Percentiles rank a stretch among this genome's conserved stretches.
phyloP scores from a whole-genome alignment of 2,888 invertebrate genomes.

The Polyommatus iphigenia region DNA sequence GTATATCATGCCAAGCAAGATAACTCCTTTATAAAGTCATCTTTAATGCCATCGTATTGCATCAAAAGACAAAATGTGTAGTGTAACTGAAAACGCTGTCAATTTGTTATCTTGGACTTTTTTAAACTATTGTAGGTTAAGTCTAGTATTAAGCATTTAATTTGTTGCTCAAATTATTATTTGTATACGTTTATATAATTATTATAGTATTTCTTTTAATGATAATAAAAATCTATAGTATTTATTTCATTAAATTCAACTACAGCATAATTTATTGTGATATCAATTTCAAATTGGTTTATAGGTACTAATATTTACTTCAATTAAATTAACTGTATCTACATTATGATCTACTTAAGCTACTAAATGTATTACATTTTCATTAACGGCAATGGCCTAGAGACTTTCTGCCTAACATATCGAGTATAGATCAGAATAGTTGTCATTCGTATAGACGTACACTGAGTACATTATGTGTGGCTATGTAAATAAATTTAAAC shows the following conservation, averaged over 20 bases:
- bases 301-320: neutral
- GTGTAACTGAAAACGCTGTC: constrained; percentile 72
- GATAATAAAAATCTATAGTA: neutral
- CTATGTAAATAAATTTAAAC: constrained; percentile 49
- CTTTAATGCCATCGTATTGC: constrained; percentile 10
- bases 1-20: neutral
- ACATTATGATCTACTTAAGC: neutral
- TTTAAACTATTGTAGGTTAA: constrained; percentile 61
- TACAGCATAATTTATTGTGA: neutral
- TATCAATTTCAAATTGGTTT: neutral
- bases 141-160: constrained; percentile 54
- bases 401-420: constrained; percentile 72
- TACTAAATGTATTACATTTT: constrained; percentile 11
- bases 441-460: constrained; percentile 52
- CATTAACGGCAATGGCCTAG: constrained; percentile 55
- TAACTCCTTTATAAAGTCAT: neutral
- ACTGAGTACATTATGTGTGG: constrained; percentile 56
- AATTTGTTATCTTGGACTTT: constrained; percentile 73
- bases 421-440: constrained; percentile 62
- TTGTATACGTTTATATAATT: constrained; percentile 29
- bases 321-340: neutral
- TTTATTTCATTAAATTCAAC: neutral
- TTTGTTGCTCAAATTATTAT: constrained; percentile 54
- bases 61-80: constrained; percentile 44
- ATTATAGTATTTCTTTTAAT: neutral